Conservation (phyloP, 1,140 invertebrate genomes). For the Eumaeus atala region DNA sequence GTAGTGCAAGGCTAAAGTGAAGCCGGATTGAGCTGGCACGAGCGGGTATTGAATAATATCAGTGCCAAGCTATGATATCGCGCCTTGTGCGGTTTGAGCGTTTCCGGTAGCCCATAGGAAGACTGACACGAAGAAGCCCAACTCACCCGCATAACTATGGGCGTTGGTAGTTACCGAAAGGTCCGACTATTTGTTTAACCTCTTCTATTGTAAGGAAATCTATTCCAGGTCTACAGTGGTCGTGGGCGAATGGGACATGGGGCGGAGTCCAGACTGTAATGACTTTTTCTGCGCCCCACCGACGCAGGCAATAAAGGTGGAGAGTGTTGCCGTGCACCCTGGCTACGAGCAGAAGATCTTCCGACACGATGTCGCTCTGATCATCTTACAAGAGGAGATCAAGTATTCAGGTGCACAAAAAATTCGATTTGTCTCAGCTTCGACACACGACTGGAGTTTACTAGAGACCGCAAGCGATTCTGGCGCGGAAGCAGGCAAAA, state of each 20-base stretch:
- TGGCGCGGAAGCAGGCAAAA: no score
- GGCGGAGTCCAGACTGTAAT: slow-evolving; percentile 78
- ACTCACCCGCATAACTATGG: not conserved
- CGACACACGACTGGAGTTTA: no score
- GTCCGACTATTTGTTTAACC: no score
- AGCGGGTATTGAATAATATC: no score
- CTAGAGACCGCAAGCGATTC: no score
- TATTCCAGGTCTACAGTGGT: slow-evolving; percentile 75
- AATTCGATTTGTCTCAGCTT: no score
- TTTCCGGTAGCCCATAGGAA: no score
- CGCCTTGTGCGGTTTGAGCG: no score
- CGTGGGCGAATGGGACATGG: slow-evolving; percentile 79
- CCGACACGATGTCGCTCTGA: slow-evolving; percentile 80
- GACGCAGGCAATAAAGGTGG: slow-evolving; percentile 78
- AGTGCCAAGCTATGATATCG: no score
- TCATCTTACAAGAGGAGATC: slow-evolving; percentile 78
- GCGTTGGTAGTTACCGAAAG: no score
- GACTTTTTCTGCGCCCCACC: slow-evolving; percentile 80
- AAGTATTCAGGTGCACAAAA: slow-evolving; percentile 80
- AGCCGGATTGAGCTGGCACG: no score
- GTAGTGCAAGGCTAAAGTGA: no score
- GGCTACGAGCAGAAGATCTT: slow-evolving; percentile 80
- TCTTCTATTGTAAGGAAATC: slow-evolving; percentile 9
- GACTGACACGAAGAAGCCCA: not conserved
- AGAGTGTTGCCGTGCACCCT: slow-evolving; percentile 80